Base-by-base conservation (phyloP, 2,888 invertebrate genomes). In the Hydropsyche betteni region DNA sequence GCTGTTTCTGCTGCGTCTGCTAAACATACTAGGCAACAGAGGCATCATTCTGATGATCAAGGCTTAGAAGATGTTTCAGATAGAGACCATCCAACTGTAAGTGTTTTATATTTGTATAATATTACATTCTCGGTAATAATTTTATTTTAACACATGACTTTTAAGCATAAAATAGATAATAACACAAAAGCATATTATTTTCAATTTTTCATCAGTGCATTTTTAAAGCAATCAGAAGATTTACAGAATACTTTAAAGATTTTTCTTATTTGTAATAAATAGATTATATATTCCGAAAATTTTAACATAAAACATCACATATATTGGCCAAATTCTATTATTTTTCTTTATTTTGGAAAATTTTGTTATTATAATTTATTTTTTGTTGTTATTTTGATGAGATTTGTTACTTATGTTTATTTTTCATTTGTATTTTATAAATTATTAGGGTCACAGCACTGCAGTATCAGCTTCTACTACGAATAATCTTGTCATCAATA, bases 401-500 rank as follows among this genome's bases (percentile, higher is more conserved):
- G 24, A 24, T 24, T 55, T 44, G 6, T 44, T 61, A 33, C 24
- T 61, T 61, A 16, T 10, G 55, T n/a, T 36, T 64, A 61, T 64
- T 33, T 34, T 64, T 64, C 10, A 64, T 64, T 64, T 64, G 34
- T 36, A n/a, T 33, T 64, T 64, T 64, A 64, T n/a, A 64, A 36
- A 64, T 64, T 64, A 36, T 84, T 87, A 88, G 85, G 86, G 84
- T 78, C 84, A 87, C 80, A 86, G 86, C 80, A 85, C 87, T 10
- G 86, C 87, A 14, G 85, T 84, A 68, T 86, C 88, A 73, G 87
- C 87, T 78, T 87, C 88, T 76, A 86, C 88, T 71, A 88, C 88
- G 76, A 88, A 87, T 85, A 88, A 85, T 83, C 83, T 88, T 79
- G 86, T 87, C 80, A 87, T 86, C 85, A 87, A 86, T 85, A 87